Percentiles rank a stretch among this genome's conserved stretches.
These are phyloP conservation scores for Apeira syringaria DNA, from an alignment of 2,888 invertebrate species.

Conservation along the genomic window DNA sequence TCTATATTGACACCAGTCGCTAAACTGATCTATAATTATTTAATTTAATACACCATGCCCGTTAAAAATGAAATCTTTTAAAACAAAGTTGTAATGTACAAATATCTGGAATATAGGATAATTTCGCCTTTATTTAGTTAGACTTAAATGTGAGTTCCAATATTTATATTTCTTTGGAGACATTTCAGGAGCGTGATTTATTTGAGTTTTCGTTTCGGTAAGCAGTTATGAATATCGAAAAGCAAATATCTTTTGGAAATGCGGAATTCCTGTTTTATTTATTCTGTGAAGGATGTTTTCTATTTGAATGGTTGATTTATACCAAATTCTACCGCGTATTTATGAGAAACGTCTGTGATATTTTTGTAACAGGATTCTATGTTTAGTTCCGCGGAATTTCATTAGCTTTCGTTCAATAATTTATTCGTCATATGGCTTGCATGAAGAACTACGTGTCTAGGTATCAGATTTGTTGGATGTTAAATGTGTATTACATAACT, in stretches of 20 bases:
- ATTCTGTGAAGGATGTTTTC: neutral
- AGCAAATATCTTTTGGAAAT: neutral
- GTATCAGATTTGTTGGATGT: too few relatives aligned
- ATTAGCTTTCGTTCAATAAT: too few relatives aligned
- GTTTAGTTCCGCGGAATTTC: too few relatives aligned
- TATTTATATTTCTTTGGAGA: constrained; percentile 10
- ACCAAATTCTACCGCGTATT: neutral
- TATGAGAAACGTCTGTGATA: neutral
- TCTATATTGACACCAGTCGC: too few relatives aligned
- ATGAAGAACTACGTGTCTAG: too few relatives aligned
- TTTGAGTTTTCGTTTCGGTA: constrained; percentile 7
- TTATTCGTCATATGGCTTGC: too few relatives aligned
- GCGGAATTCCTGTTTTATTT: neutral
- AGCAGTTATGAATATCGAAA: neutral
- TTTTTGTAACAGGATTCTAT: too few relatives aligned
- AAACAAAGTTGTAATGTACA: too few relatives aligned
- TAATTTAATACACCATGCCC: too few relatives aligned
- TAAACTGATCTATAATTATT: too few relatives aligned
- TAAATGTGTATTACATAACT: too few relatives aligned
- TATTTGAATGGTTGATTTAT: neutral
- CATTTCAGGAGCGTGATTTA: constrained; percentile 6
- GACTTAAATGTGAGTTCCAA: constrained; percentile 6
- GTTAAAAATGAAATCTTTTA: too few relatives aligned
- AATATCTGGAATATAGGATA: constrained; percentile 5
- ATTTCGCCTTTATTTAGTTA: constrained; percentile 4